Conservation (phyloP, 2,888 invertebrate genomes). For the Zootermopsis nevadensis region DNA sequence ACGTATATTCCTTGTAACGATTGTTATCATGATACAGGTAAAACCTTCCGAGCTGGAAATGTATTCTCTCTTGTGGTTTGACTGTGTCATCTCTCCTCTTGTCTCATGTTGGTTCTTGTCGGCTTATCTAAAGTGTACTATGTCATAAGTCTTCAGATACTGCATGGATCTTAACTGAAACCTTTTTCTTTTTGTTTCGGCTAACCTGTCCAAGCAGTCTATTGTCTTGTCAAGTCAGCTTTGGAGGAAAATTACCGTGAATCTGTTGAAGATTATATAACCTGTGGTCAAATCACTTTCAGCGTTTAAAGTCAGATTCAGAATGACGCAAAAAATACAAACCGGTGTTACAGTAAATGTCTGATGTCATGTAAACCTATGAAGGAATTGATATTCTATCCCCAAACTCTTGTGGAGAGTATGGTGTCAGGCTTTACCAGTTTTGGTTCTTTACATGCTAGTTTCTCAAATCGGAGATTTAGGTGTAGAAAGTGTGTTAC, state of each 20-base stretch:
- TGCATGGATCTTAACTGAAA: background rate
- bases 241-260: constrained; percentile 20
- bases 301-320: background rate
- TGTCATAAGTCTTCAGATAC: background rate
- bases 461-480: too few species aligned
- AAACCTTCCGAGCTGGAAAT: background rate
- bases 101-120: background rate
- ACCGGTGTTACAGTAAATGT: too few species aligned
- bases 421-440: too few species aligned
- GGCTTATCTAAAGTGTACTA: background rate
- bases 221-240: constrained; percentile 5
- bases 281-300: background rate
- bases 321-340: background rate
- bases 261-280: constrained; percentile 29
- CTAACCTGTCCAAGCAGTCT: background rate
- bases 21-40: background rate
- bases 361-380: too few species aligned
- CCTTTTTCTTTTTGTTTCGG: background rate
- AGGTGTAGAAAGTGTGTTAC: too few species aligned
- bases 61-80: background rate
- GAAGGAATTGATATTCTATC: too few species aligned
- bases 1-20: background rate
- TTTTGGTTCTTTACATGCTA: too few species aligned
- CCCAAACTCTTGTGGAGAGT: too few species aligned
- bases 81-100: background rate